Evolutionary conservation across 2,113 vertebrate genomes (phyloP), one percentile per base, ranked within the genome.

Genomic region (Telmatochromis sp.): DNA sequence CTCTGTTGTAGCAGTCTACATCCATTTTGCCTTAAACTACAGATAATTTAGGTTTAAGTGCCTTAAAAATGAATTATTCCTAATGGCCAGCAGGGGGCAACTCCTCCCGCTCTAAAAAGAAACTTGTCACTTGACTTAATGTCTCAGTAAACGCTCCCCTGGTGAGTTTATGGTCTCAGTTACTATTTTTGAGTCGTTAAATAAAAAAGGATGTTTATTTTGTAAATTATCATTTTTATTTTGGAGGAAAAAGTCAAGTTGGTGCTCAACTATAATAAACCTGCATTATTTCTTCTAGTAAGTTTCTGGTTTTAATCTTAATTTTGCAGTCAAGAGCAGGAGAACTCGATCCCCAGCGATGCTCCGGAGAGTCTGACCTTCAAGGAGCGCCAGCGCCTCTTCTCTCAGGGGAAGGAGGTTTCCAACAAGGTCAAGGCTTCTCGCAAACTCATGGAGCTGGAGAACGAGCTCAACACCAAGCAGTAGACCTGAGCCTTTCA

Each of bases 381-480:
- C 94, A 98, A 95, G 93, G 99, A 99, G 91, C 98, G 98, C 86
- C 99, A 99, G 57, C 98, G 99, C 82, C 98, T 99, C 83, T 99
- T 99, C 95, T 99, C 98, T 80, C 98, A 99, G 94, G 99, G 98
- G 88, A 98, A 98, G 84, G 98, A 99, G 90, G 98, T 99, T 86
- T 99, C 99, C 86, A 97, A 98, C 94, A 99, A 99, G 96, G 98
- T 99, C 60, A 99, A 99, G 88, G 98, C 98, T 65, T 99, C 99
- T 11, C 97, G 99, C 57, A 99, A 98, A 94, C 94, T 99, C 80
- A 99, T 97, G 95, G 99, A 99, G 94, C 97, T 99, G 96, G 99
- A 99, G 96, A 98, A 98, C 79, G 99, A 99, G 91, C 96, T 99
- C 90, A 99, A 99, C 96, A 99, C 98, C 50, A 99, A 99, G 89